Conservation (phyloP, 2,888 invertebrate genomes). For the Agrochola circellaris region DNA sequence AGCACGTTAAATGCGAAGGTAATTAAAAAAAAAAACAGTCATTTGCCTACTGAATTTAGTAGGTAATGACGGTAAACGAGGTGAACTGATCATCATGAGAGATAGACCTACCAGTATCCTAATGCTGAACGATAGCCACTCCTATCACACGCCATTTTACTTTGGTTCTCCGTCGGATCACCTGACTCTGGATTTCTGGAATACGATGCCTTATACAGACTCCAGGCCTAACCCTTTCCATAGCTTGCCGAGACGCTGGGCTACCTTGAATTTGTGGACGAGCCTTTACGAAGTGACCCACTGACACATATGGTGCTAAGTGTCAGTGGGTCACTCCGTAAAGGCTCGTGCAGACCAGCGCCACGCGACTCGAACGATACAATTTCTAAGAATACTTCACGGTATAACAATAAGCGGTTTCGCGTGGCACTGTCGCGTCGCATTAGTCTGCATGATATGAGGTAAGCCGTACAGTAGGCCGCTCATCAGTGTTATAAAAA, state of each 20-base stretch:
- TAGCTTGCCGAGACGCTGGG: background rate
- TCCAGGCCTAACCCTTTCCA: background rate
- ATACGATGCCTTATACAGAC: background rate
- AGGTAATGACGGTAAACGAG: background rate
- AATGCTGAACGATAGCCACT: background rate
- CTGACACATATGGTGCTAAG: too few relatives aligned
- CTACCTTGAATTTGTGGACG: background rate
- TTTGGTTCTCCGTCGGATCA: background rate
- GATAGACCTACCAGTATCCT: background rate
- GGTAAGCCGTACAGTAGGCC: background rate
- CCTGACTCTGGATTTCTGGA: background rate
- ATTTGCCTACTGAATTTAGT: background rate
- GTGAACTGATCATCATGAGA: background rate
- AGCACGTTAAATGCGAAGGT: constrained; percentile 70
- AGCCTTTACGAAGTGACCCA: too few relatives aligned
- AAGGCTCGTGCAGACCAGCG: too few relatives aligned
- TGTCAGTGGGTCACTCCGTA: background rate
- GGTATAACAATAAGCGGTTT: too few relatives aligned
- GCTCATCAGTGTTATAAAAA: background rate
- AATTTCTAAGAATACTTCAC: too few relatives aligned
- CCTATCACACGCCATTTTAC: background rate
- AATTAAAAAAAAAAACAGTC: constrained; percentile 4
- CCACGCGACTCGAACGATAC: too few relatives aligned
- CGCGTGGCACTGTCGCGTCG: too few relatives aligned
- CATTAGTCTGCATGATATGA: too few relatives aligned